Evolutionary conservation across 2,113 vertebrate species (phyloP).

Genomic region (Plecotus auritus): DNA sequence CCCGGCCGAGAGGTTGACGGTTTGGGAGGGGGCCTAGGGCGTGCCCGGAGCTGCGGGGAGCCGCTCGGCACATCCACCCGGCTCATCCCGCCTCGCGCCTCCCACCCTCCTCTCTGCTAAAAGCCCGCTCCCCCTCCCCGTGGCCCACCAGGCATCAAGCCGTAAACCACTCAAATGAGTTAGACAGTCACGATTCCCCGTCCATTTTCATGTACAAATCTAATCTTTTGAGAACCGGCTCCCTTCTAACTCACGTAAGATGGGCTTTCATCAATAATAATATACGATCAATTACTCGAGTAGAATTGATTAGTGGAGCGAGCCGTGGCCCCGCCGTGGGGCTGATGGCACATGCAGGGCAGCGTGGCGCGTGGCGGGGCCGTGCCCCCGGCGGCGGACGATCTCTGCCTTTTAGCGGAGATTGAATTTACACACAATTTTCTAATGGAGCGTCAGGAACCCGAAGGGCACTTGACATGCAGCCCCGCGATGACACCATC

Average conservation of each 20-base stretch:
- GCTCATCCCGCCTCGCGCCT: fast-evolving
- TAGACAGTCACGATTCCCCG: constrained; percentile 48
- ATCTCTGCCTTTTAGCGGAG: constrained; percentile 38
- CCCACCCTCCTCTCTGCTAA: not conserved
- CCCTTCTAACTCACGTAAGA: constrained; percentile 54
- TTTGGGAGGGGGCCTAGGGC: not conserved
- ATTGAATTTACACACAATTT: constrained; percentile 59
- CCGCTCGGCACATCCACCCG: too few species aligned
- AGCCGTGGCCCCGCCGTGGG: not conserved
- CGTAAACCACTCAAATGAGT: constrained; percentile 25
- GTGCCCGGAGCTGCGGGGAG: too few species aligned
- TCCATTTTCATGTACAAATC: constrained; percentile 70
- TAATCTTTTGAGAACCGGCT: constrained; percentile 57
- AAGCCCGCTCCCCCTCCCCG: fast-evolving
- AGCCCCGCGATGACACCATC: constrained; percentile 1
- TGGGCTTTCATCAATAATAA: constrained; percentile 74
- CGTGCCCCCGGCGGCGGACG: constrained; percentile 1
- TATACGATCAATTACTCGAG: constrained; percentile 67
- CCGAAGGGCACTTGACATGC: constrained; percentile 31
- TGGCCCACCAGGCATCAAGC: not conserved
- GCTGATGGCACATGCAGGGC: not conserved
- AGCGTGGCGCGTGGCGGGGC: not conserved
- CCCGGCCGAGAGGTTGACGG: not conserved
- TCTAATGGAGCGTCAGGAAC: constrained; percentile 29
- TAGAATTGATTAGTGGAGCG: constrained; percentile 47